These are phyloP conservation scores for Xenopus laevis DNA, from an alignment of 2,113 vertebrate genomes.

Conservation along the genomic window DNA sequence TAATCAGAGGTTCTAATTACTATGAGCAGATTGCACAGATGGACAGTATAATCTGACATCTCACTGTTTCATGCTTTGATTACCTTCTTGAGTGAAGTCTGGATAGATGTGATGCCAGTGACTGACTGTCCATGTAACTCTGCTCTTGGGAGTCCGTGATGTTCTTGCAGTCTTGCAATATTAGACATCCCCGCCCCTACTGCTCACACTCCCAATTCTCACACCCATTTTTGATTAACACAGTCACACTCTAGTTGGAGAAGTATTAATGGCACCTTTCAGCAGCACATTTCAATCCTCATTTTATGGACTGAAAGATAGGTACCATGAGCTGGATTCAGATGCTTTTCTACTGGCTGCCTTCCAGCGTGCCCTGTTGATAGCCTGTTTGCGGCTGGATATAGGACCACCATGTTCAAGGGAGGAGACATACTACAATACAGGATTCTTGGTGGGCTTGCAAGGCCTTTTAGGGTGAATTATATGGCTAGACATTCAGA, in stretches of 20 bases:
- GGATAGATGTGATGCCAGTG: conserved; percentile 24
- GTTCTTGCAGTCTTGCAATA: conserved; percentile 18
- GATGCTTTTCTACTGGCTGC: conserved; percentile 22
- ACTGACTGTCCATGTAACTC: conserved; percentile 33
- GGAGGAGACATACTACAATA: conserved; percentile 8
- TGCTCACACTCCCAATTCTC: conserved; percentile 17
- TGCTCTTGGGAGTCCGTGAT: conserved; percentile 34
- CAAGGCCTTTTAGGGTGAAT: conserved; percentile 24
- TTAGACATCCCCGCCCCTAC: conserved; percentile 15
- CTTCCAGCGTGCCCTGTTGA: conserved; percentile 29
- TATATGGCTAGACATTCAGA: conserved; percentile 1
- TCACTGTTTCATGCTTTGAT: conserved; percentile 20
- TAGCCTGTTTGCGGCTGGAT: conserved; percentile 7
- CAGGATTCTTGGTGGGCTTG: neutral
- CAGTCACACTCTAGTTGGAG: conserved; percentile 29
- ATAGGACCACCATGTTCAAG: conserved; percentile 32
- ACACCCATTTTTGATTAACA: conserved; percentile 36
- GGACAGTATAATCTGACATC: conserved; percentile 10
- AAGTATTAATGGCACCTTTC: conserved; percentile 39
- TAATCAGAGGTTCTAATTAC: conserved; percentile 17
- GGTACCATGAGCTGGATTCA: conserved; percentile 37
- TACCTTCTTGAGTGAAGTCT: conserved; percentile 38
- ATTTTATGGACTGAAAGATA: conserved; percentile 43
- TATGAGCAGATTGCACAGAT: conserved; percentile 18
- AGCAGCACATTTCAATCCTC: conserved; percentile 43